Evolutionary conservation across 2,113 vertebrate species (phyloP), one percentile per base, ranked within the genome.

Genomic region (Prionailurus viverrinus): DNA sequence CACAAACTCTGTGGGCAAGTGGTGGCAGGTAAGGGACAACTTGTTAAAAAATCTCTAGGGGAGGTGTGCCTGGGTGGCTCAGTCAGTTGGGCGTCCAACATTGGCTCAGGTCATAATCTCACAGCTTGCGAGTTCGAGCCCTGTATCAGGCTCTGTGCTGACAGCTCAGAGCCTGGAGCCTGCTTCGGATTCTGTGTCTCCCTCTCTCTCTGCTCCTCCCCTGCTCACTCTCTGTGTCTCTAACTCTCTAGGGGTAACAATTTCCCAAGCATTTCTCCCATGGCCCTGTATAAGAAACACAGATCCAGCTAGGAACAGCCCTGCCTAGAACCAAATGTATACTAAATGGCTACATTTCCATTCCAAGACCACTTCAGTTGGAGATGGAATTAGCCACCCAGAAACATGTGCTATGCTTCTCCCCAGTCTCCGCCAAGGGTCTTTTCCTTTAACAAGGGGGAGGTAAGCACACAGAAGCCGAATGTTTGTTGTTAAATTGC

Each of bases 401-500:
- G 53, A 89, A 18, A 33, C 14, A 31, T 3, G 1, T 27, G 53
- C 18, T 31, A 7, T 15, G 63, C 84, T 73, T 83, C 53, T 39
- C 65, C 15, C 51, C 9, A 2, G 23, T 61, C 78, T 65, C 68
- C 8, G 73, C 23, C 11, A 53, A 39, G 65, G 55, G 27, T 69
- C 91, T 81, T 36, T 81, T 53, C 80, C 83, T 94, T 97, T 90
- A 90, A 61, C 39, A 92, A 86, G 41, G 85, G 36, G 69, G 80
- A 93, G 74, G n/a, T 15, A 48, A 76, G 83, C 89, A 81, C 79
- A 33, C 4, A 19, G 88, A 4, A 3, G 41, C 88, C 41, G 53
- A 86, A 76, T 25, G 7, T 78, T 85, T 91, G 55, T 91, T 74
- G 90, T 93, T 89, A 95, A 97, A 95, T 36, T 93, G 73, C 63